These are phyloP conservation scores for Aphaenogaster rudis DNA, from an alignment of 1,140 invertebrate genomes.

Conservation along the genomic window DNA sequence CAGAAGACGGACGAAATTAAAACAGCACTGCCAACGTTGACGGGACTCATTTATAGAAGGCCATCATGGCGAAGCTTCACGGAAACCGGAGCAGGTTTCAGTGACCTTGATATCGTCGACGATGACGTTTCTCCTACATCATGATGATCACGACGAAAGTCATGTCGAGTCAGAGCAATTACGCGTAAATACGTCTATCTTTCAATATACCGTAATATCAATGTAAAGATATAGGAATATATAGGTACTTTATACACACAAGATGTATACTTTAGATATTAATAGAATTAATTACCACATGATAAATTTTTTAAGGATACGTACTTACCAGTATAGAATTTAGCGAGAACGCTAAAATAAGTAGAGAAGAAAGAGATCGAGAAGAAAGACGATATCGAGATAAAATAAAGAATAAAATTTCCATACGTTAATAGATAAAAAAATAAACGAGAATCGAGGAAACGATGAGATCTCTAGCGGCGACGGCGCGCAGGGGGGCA, in stretches of 20 bases:
- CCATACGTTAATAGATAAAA: neutral
- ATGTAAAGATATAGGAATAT: neutral
- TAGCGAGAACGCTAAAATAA: neutral
- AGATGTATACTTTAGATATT: neutral
- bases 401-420: neutral
- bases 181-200: slow-evolving; percentile 19
- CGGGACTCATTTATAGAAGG: slow-evolving; percentile 56
- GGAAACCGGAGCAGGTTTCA: slow-evolving; percentile 77
- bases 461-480: slow-evolving; percentile 9
- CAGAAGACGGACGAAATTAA: slow-evolving; percentile 65
- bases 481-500: neutral
- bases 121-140: slow-evolving; percentile 59
- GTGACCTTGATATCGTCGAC: slow-evolving; percentile 66
- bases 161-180: slow-evolving; percentile 41
- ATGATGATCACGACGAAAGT: slow-evolving; percentile 62
- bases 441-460: neutral
- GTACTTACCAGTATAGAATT: neutral
- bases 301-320: neutral
- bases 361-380: neutral
- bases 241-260: too few species aligned
- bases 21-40: slow-evolving; percentile 52
- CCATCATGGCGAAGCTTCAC: slow-evolving; percentile 66
- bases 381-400: neutral
- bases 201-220: slow-evolving; percentile 8
- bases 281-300: neutral